Percentiles rank a stretch among this genome's conserved stretches.
Conservation (phyloP, 2,888 invertebrate genomes). For the Podotricha telesiphe region DNA sequence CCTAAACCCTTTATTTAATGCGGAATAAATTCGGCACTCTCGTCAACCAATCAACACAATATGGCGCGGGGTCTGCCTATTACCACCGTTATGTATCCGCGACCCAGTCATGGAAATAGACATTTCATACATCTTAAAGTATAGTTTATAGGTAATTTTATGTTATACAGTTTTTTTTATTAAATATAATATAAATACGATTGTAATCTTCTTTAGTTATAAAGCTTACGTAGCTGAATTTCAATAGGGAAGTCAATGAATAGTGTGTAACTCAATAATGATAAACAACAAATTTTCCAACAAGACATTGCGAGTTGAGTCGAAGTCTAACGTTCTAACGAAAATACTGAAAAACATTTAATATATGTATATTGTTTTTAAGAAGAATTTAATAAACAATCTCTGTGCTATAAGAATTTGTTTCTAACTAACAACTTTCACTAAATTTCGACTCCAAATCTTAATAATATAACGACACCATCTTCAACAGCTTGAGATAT, state of each 20-base stretch:
- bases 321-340: too few species aligned
- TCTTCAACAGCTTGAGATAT: slow-evolving; percentile 67
- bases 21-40: slow-evolving; percentile 73
- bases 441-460: slow-evolving; percentile 27
- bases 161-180: background rate
- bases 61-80: slow-evolving; percentile 77
- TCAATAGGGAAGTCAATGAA: too few species aligned
- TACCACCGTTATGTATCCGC: slow-evolving; percentile 68
- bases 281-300: too few species aligned
- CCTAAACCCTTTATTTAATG: slow-evolving; percentile 78
- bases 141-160: background rate
- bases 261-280: too few species aligned
- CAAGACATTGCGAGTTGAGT: too few species aligned
- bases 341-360: too few species aligned
- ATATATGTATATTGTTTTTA: too few species aligned
- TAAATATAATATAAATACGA: too few species aligned
- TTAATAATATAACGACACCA: slow-evolving; percentile 61
- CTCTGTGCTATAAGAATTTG: background rate
- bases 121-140: slow-evolving; percentile 23
- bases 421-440: background rate
- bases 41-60: slow-evolving; percentile 77
- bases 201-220: too few species aligned
- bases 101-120: slow-evolving; percentile 55
- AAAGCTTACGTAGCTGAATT: too few species aligned
- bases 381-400: too few species aligned